phyloP scores from a whole-genome alignment of 2,888 invertebrate species.

The Rhingia rostrata region DNA sequence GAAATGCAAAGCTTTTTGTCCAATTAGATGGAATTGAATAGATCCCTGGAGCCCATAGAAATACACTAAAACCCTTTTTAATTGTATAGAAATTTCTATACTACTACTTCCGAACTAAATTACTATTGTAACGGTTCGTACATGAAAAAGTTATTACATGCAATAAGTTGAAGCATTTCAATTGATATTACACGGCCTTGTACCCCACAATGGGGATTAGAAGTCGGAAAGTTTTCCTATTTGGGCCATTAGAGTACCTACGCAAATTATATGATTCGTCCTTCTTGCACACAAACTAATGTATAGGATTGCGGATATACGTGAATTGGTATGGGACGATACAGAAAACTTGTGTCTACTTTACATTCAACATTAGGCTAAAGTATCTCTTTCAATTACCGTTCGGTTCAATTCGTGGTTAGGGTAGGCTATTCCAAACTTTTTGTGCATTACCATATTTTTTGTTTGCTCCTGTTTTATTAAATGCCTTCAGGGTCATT shows the following conservation, averaged over 20 bases:
- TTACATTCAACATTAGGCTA: constrained; percentile 23
- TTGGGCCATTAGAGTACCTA: constrained; percentile 47
- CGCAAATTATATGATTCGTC: constrained; percentile 17
- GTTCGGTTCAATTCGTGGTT: constrained; percentile 33
- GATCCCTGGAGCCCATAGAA: constrained; percentile 2
- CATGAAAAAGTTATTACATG: constrained; percentile 26
- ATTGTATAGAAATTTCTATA: constrained; percentile 2
- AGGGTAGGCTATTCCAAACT: neutral
- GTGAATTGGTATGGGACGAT: neutral
- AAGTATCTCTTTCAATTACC: constrained; percentile 51
- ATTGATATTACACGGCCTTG: constrained; percentile 55
- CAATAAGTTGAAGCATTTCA: constrained; percentile 54
- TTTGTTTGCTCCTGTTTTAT: constrained; percentile 13
- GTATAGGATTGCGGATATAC: neutral
- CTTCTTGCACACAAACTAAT: neutral
- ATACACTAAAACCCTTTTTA: constrained; percentile 39
- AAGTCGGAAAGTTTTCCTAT: constrained; percentile 51
- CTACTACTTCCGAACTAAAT: constrained; percentile 12
- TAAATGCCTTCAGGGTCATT: constrained; percentile 2
- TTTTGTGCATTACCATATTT: constrained; percentile 7
- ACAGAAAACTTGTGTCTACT: constrained; percentile 23
- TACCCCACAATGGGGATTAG: constrained; percentile 51
- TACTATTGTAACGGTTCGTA: constrained; percentile 12
- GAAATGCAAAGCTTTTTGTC: neutral
- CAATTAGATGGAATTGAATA: neutral